Evolutionary conservation across 2,113 vertebrate genomes (phyloP).

Genomic region (Phalacrocorax pelagicus): DNA sequence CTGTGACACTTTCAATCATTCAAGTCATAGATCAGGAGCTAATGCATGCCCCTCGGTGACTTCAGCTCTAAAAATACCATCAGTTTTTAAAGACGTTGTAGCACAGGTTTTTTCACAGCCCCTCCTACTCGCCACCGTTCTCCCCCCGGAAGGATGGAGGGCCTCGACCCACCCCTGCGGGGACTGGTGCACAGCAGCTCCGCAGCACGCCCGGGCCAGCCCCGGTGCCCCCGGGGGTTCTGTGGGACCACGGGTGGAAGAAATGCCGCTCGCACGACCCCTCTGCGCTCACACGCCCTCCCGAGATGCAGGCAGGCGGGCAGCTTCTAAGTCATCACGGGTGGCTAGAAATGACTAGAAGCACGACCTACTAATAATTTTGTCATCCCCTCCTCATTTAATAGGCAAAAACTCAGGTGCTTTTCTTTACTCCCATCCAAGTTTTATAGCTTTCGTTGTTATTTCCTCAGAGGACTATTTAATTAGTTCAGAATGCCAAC

Average conservation of each 20-base stretch:
- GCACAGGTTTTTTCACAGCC: background rate
- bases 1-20: background rate
- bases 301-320: accelerated
- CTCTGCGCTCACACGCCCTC: background rate
- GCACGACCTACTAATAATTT: background rate
- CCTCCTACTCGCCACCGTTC: accelerated
- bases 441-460: background rate
- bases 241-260: background rate
- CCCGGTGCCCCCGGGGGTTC: background rate
- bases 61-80: background rate
- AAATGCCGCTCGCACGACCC: background rate
- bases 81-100: background rate
- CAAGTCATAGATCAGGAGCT: background rate
- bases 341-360: background rate
- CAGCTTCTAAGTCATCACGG: background rate
- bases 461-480: constrained; percentile 48
- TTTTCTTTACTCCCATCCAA: background rate
- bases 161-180: too few species aligned
- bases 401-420: background rate
- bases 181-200: accelerated
- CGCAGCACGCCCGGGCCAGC: background rate
- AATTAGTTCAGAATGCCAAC: constrained; percentile 47
- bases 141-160: background rate
- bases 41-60: background rate
- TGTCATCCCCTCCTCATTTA: background rate